Base-by-base conservation (phyloP, 2,888 invertebrate genomes). In the Orthosia gracilis region DNA sequence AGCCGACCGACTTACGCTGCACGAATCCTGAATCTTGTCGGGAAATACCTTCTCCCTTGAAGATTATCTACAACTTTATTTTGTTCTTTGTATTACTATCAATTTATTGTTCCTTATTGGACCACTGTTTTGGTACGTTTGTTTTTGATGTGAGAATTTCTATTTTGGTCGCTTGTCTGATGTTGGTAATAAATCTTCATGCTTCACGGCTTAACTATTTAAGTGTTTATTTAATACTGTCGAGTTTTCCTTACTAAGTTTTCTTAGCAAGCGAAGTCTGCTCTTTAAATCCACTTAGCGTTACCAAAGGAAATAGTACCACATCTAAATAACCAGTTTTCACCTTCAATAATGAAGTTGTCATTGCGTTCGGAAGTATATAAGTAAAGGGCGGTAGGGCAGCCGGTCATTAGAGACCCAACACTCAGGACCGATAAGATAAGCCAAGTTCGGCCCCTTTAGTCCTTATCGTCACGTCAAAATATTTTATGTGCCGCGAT, bases 401-500 rank as follows among this genome's bases (percentile, higher is more conserved):
- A 81, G 87, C 88, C 86, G 90, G 94, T 94, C 95, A 95, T 96
- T 96, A 96, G 93, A 89, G 92, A 87, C 91, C 89, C 90, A 91
- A 92, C 93, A 92, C 92, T 91, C 89, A 85, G 81, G 72, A n/a
- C 63, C 89, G 95, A 95, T 96, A 95, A 96, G 95, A 96, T 96
- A 94, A 94, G 88, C 85, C 85, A 75, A 86, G 74, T 91, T 92
- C 93, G 95, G 93, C 90, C 89, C 91, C 90, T 93, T 94, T 75
- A 66, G 67, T 90, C 90, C 89, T 94, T 95, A 95, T 95, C 95
- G 93, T 88, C 84, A 87, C 89, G 94, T 95, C 96, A 95, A 94
- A 96, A 95, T 95, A 95, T 94, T 95, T 96, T 94, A 95, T 94
- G 94, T 94, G 91, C 88, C 73, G 87, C 92, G 91, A 92, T 93